phyloP scores from a whole-genome alignment of 64 coral and sea anemone species.

The Pocillopora damicornis region DNA sequence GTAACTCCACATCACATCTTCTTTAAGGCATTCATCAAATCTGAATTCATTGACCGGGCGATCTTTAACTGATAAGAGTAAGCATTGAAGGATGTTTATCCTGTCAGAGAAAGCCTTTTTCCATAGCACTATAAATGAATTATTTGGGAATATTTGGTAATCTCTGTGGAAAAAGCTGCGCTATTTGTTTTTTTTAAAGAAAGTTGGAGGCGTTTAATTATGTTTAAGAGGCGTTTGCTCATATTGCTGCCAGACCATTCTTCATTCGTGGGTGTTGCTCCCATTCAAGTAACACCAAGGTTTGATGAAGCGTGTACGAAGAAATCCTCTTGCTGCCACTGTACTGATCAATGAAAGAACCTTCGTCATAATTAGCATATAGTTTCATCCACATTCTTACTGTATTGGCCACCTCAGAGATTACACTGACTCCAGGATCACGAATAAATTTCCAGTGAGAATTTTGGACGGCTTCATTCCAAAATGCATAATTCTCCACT shows the following conservation, averaged over 20 bases:
- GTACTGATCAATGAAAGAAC: not conserved
- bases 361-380: not conserved
- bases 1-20: not conserved
- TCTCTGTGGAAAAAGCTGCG: conserved; percentile 33
- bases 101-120: not conserved
- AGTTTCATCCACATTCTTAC: not conserved
- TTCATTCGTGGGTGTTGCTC: not conserved
- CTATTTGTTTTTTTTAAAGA: not conserved
- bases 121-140: no score
- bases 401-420: no score
- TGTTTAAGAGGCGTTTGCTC: conserved; percentile 5
- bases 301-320: conserved; percentile 24
- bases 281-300: conserved; percentile 40
- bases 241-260: conserved; percentile 22
- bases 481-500: not conserved
- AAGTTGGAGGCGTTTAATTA: not conserved
- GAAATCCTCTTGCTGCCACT: conserved; percentile 10
- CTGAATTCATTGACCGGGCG: not conserved
- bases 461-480: not conserved
- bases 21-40: conserved; percentile 16
- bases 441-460: not conserved
- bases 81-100: not conserved
- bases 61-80: not conserved
- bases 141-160: conserved; percentile 20
- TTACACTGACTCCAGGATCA: no score